Base-by-base conservation (phyloP, 2,888 invertebrate species). In the Dasysyrphus albostriatus region DNA sequence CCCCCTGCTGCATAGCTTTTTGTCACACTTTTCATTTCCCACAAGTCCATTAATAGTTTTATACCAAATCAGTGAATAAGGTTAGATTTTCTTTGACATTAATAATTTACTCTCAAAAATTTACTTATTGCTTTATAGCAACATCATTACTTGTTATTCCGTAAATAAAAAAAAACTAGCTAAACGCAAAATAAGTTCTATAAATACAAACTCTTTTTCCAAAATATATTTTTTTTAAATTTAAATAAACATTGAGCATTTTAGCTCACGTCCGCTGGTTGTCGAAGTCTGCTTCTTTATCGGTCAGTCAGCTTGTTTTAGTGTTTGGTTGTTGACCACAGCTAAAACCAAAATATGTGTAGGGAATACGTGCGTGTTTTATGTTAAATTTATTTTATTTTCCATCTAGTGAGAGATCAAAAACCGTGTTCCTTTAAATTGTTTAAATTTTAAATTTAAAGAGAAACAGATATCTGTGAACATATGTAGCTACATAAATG, bases 1-100 rank as follows among this genome's bases (percentile, higher is more conserved):
- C 51, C 51, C 1, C 9, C 5, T 44, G n/a, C n/a, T n/a, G 9
- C n/a, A 16, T 39, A 24, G 5, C 42, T 42, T 42, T 42, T 42
- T 42, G n/a, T 44, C 44, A 44, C 44, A 44, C 44, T n/a, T 44
- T 44, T 44, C 47, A 42, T 44, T 49, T 58, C 24, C 58, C 8
- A 16, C 39, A 63, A 54, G n/a, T 44, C n/a, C n/a, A n/a, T n/a
- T 12, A 7, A n/a, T 6, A n/a, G 4, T 4, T 34, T 34, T 34
- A 10, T 59, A 32, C 8, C 42, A 44, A 65, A 8, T 19, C 14
- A n/a, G 6, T 34, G 4, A 34, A 19, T 72, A 5, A 37, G 12
- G 32, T 83, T 75, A 63, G 56, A 75, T 79, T 63, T 75, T 75
- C 29, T 42, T 47, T 24, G 67, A 37, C 51, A 73, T 83, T 29